Evolutionary conservation across 64 coral and sea anemone species (phyloP).

Genomic region (Catalaphyllia jardinei): DNA sequence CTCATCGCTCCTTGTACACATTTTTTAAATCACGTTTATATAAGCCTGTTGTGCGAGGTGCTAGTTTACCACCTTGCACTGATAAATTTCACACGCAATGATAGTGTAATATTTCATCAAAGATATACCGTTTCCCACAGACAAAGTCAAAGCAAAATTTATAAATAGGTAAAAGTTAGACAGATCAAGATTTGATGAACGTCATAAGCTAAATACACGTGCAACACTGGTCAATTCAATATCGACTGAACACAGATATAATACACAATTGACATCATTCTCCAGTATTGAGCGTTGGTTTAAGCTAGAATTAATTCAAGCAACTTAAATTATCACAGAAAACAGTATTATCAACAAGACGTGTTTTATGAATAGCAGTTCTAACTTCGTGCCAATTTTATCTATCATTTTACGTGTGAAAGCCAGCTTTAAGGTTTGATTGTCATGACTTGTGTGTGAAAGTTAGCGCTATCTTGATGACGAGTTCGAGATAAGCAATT

Average conservation of each 20-base stretch:
- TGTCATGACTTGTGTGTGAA: conserved; percentile 37
- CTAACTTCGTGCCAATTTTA: conserved; percentile 32
- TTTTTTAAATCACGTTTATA: conserved; percentile 33
- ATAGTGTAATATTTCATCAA: conserved; percentile 38
- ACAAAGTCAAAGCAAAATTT: conserved; percentile 56
- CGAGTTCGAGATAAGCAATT: conserved; percentile 25
- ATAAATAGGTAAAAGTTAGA: conserved; percentile 48
- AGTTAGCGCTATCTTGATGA: conserved; percentile 40
- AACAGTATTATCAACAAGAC: conserved; percentile 30
- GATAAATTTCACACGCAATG: conserved; percentile 53
- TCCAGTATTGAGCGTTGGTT: conserved; percentile 33
- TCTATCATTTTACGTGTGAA: conserved; percentile 39
- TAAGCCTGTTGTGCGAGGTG: conserved; percentile 24
- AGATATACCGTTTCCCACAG: conserved; percentile 48
- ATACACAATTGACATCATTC: conserved; percentile 46
- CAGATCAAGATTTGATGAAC: conserved; percentile 23
- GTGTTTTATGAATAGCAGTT: conserved; percentile 4
- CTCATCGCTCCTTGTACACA: conserved; percentile 30
- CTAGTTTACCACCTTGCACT: conserved; percentile 41
- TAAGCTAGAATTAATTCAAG: conserved; percentile 43
- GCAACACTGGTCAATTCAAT: conserved; percentile 17
- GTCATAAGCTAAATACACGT: conserved; percentile 37
- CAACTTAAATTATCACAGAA: conserved; percentile 31
- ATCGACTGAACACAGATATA: conserved; percentile 30
- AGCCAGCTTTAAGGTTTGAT: conserved; percentile 35